These are phyloP conservation scores for Drosophila chauvacae DNA, from an alignment of 1,140 invertebrate genomes.

Conservation along the genomic window DNA sequence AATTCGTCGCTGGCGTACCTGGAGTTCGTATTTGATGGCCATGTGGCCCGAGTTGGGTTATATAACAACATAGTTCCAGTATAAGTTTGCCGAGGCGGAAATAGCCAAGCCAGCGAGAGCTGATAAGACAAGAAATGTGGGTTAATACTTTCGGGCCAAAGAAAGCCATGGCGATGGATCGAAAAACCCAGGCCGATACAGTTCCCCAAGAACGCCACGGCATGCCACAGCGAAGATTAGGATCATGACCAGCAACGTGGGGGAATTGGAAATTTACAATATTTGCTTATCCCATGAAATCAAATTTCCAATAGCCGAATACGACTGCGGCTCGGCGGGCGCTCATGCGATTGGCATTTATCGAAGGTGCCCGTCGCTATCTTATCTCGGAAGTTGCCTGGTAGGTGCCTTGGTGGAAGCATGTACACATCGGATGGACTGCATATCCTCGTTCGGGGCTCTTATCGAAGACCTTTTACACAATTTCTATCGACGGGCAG, in stretches of 20 bases:
- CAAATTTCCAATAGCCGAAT: conserved; percentile 22
- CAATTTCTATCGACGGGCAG: conserved; percentile 53
- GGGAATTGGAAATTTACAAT: conserved; percentile 51
- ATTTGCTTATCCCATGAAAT: conserved; percentile 77
- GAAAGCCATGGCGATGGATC: conserved; percentile 4
- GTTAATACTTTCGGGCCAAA: conserved; percentile 42
- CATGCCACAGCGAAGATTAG: conserved; percentile 5
- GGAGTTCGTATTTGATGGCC: conserved; percentile 48
- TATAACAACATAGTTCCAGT: conserved; percentile 35
- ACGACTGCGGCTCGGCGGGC: conserved; percentile 35
- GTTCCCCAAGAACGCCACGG: not conserved
- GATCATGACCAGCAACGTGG: conserved; percentile 6
- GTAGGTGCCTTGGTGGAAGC: conserved; percentile 73
- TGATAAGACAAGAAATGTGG: conserved; percentile 69
- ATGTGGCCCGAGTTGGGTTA: conserved; percentile 49
- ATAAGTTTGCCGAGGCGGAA: conserved; percentile 53
- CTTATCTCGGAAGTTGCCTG: conserved; percentile 63
- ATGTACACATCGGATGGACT: conserved; percentile 61
- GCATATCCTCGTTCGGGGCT: conserved; percentile 48
- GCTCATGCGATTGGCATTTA: conserved; percentile 66
- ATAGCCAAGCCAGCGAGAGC: conserved; percentile 39
- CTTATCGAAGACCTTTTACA: conserved; percentile 75
- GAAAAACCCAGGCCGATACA: not conserved
- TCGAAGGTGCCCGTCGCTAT: conserved; percentile 69
- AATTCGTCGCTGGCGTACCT: conserved; percentile 37